These are phyloP conservation scores for Dioctria linearis DNA, from an alignment of 2,888 invertebrate genomes.

Conservation along the genomic window DNA sequence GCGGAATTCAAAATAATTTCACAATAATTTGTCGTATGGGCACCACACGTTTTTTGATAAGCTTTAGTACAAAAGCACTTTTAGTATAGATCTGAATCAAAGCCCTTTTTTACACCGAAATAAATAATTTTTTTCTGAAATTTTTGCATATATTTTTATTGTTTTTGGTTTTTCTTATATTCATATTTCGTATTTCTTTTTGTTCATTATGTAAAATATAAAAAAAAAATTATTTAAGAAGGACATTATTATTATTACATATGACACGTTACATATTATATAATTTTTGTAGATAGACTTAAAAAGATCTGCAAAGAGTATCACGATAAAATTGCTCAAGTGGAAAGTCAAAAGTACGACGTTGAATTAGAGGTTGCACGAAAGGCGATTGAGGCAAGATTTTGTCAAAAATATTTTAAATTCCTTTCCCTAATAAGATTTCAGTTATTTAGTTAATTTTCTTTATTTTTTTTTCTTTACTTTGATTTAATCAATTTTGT, in stretches of 20 bases:
- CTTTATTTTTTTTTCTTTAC: not conserved
- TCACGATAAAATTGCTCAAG: conserved; percentile 68
- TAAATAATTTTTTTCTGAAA: conserved; percentile 18
- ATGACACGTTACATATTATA: not conserved
- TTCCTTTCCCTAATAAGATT: conserved; percentile 17
- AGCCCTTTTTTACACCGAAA: conserved; percentile 1
- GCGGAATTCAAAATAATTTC: conserved; percentile 5
- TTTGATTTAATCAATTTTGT: not conserved
- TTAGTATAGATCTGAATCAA: not conserved
- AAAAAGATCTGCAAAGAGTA: conserved; percentile 68
- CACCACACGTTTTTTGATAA: conserved; percentile 18
- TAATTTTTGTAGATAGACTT: conserved; percentile 65
- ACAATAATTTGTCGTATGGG: conserved; percentile 27
- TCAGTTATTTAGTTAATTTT: conserved; percentile 33
- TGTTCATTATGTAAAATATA: not conserved
- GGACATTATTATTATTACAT: conserved; percentile 4
- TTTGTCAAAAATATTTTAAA: conserved; percentile 59
- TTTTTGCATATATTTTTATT: conserved; percentile 14
- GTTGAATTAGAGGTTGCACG: conserved; percentile 96
- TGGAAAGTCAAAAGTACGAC: conserved; percentile 89
- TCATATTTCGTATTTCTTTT: no score
- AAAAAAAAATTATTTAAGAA: conserved; percentile 5
- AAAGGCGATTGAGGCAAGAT: conserved; percentile 95
- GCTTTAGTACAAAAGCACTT: conserved; percentile 6
- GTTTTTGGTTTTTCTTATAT: not conserved